These are phyloP conservation scores for Microchrysa polita DNA, from an alignment of 2,888 invertebrate species.

Conservation along the genomic window DNA sequence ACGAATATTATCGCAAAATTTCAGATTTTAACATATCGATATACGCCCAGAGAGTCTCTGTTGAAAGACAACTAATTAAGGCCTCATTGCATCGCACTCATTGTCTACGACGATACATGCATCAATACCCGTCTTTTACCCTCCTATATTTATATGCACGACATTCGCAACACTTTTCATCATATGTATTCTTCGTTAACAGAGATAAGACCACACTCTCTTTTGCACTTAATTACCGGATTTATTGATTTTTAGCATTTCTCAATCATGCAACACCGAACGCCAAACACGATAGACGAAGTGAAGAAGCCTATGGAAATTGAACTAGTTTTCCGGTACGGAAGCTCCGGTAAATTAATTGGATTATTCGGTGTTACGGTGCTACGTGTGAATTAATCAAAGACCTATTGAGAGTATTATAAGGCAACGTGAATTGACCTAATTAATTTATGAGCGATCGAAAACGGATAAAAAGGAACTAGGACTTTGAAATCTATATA, in stretches of 20 bases:
- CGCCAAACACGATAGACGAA: not conserved
- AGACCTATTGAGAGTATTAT: not conserved
- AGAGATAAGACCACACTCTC: not conserved
- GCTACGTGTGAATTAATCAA: constrained; percentile 36
- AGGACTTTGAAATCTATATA: not conserved
- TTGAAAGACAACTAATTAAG: constrained; percentile 46
- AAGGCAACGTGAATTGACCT: constrained; percentile 28
- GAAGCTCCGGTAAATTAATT: constrained; percentile 31
- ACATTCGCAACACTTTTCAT: not conserved
- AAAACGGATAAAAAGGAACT: constrained; percentile 11
- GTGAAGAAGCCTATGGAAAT: constrained; percentile 24
- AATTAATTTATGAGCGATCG: constrained; percentile 41
- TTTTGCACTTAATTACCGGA: constrained; percentile 1
- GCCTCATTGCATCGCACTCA: constrained; percentile 21
- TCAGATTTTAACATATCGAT: constrained; percentile 36
- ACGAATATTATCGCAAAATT: no score
- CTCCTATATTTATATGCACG: constrained; percentile 8
- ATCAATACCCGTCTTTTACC: not conserved
- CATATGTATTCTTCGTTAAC: not conserved
- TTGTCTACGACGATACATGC: not conserved
- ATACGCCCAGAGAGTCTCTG: constrained; percentile 46
- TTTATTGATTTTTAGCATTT: constrained; percentile 12
- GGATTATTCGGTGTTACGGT: constrained; percentile 27
- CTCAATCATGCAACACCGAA: not conserved
- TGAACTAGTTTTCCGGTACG: not conserved